These are phyloP conservation scores for Nanorana parkeri DNA, from an alignment of 2,113 vertebrate genomes.

Conservation along the genomic window DNA sequence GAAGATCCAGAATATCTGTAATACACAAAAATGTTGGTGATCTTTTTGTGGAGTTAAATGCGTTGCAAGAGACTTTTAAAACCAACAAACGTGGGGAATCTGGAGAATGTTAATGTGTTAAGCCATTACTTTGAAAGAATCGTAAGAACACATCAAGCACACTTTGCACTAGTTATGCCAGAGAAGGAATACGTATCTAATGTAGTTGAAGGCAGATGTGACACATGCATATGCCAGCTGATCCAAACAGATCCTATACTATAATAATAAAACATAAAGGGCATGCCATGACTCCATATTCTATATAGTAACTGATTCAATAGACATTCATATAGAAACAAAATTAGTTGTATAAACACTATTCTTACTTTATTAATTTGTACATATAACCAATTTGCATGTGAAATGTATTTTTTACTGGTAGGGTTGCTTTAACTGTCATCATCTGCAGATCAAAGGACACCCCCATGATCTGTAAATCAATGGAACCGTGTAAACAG, in stretches of 20 bases:
- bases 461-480: too few species aligned
- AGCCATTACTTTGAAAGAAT: conserved; percentile 18
- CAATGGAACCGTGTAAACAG: too few species aligned
- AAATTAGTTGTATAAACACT: too few species aligned
- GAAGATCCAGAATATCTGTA: conserved; percentile 34
- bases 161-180: background rate
- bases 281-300: background rate
- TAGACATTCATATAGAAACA: background rate
- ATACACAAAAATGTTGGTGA: conserved; percentile 12
- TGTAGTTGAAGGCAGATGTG: conserved; percentile 12
- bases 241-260: background rate
- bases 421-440: too few species aligned
- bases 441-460: too few species aligned
- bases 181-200: conserved; percentile 32
- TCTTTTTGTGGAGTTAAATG: conserved; percentile 9
- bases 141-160: conserved; percentile 17
- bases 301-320: background rate
- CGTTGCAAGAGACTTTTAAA: conserved; percentile 29
- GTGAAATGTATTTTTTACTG: too few species aligned
- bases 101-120: conserved; percentile 47
- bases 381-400: too few species aligned
- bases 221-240: conserved; percentile 10
- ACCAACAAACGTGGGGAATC: conserved; percentile 31
- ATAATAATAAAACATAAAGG: background rate
- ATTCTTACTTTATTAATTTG: too few species aligned